Evolutionary conservation across 2,113 vertebrate genomes (phyloP).

Genomic region (Leptodactylus fuscus): DNA sequence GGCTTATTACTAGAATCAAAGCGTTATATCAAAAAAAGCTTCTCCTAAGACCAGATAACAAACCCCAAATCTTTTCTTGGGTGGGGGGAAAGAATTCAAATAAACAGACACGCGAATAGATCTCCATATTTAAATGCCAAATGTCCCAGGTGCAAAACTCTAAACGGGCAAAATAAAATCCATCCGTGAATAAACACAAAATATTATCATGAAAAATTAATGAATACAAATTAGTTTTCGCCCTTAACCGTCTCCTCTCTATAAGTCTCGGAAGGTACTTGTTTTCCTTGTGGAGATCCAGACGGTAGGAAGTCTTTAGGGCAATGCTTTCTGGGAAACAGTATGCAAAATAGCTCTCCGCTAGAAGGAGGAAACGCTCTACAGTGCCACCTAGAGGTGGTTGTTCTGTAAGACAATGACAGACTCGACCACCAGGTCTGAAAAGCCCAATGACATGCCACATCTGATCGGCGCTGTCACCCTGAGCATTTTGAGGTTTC

Average conservation of each 20-base stretch:
- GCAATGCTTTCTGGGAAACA: not conserved
- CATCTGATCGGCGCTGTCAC: too few species aligned
- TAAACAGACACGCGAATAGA: not conserved
- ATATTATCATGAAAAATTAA: not conserved
- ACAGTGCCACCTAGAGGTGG: not conserved
- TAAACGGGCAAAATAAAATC: not conserved
- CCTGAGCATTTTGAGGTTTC: too few species aligned
- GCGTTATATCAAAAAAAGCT: not conserved
- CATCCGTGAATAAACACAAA: not conserved
- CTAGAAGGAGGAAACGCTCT: not conserved
- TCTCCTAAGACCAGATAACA: not conserved
- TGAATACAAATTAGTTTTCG: not conserved
- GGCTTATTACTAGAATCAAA: constrained; percentile 8
- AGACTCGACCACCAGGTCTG: not conserved
- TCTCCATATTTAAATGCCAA: constrained; percentile 4
- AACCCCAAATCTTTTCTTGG: not conserved
- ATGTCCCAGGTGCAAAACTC: not conserved
- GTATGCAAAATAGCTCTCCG: not conserved
- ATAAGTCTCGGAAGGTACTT: not conserved
- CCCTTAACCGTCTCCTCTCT: too few species aligned
- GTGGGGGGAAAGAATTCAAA: constrained; percentile 6
- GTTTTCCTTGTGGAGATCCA: not conserved
- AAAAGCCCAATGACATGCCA: too few species aligned
- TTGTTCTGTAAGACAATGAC: not conserved
- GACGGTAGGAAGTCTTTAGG: not conserved